Percentiles rank a stretch among this genome's conserved stretches.
These are phyloP conservation scores for Drosophila kepulauana DNA, from an alignment of 1,140 invertebrate genomes.

Conservation along the genomic window DNA sequence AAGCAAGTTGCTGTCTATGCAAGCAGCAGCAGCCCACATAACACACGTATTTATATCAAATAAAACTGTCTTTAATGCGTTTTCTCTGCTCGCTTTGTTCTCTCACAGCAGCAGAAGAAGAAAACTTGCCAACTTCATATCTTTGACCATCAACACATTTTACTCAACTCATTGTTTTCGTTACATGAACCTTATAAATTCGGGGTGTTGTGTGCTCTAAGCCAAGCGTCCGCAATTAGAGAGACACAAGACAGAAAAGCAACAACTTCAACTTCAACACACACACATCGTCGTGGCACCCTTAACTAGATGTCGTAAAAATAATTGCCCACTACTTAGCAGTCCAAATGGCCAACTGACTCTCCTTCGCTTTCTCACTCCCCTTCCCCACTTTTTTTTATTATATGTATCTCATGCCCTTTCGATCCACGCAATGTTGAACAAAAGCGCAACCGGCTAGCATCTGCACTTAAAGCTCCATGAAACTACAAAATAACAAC, in stretches of 20 bases:
- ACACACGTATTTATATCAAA: conserved; percentile 70
- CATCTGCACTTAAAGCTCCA: conserved; percentile 60
- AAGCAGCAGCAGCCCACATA: conserved; percentile 34
- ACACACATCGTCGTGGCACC: conserved; percentile 48
- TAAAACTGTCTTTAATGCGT: conserved; percentile 62
- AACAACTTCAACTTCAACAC: conserved; percentile 66
- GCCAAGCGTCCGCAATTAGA: conserved; percentile 70
- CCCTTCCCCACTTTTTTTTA: background rate
- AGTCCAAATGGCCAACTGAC: conserved; percentile 67
- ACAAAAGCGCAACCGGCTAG: conserved; percentile 35
- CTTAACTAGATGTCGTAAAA: conserved; percentile 83
- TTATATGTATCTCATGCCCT: conserved; percentile 2
- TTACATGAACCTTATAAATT: conserved; percentile 44
- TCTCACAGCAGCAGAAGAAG: conserved; percentile 4
- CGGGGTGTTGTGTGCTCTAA: conserved; percentile 41
- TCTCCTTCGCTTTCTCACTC: conserved; percentile 2
- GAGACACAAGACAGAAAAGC: conserved; percentile 66
- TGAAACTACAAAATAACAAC: conserved; percentile 57
- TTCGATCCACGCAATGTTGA: conserved; percentile 34
- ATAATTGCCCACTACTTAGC: conserved; percentile 83
- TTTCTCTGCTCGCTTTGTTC: conserved; percentile 32
- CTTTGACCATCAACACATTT: conserved; percentile 69
- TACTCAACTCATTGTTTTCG: conserved; percentile 60
- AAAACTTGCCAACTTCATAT: conserved; percentile 66
- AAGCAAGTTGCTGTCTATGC: conserved; percentile 57